These are phyloP conservation scores for Sycophila texana DNA, from an alignment of 2,888 invertebrate genomes.

Conservation along the genomic window DNA sequence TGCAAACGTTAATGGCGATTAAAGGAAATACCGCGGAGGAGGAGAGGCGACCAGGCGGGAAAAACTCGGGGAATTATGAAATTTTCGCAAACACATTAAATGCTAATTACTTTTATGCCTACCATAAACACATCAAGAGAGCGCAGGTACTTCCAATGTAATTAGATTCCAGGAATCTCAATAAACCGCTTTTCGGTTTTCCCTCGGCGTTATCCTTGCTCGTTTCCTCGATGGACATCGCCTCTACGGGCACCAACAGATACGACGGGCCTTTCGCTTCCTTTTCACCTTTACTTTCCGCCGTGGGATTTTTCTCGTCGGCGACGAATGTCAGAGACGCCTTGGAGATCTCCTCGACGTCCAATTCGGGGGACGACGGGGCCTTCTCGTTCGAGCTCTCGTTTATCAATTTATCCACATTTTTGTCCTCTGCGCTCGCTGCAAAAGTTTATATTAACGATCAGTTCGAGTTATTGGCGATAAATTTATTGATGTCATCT, in stretches of 20 bases:
- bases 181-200: background rate
- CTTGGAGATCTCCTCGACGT: conserved; percentile 26
- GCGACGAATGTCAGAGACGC: conserved; percentile 1
- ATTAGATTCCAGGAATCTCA: conserved; percentile 25
- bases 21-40: no score
- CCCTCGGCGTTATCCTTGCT: background rate
- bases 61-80: background rate
- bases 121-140: conserved; percentile 45
- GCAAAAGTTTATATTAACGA: background rate
- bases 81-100: conserved; percentile 8
- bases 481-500: no score
- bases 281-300: background rate
- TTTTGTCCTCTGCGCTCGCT: conserved; percentile 11
- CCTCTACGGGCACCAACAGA: conserved; percentile 24
- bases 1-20: no score
- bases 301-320: background rate
- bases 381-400: background rate
- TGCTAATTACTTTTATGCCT: background rate
- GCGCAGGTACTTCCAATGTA: conserved; percentile 29
- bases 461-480: no score
- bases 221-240: background rate
- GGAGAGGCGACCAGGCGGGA: no score
- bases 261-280: conserved; percentile 6
- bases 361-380: background rate
- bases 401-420: background rate